phyloP scores from a whole-genome alignment of 2,888 invertebrate genomes.

The Dione juno region DNA sequence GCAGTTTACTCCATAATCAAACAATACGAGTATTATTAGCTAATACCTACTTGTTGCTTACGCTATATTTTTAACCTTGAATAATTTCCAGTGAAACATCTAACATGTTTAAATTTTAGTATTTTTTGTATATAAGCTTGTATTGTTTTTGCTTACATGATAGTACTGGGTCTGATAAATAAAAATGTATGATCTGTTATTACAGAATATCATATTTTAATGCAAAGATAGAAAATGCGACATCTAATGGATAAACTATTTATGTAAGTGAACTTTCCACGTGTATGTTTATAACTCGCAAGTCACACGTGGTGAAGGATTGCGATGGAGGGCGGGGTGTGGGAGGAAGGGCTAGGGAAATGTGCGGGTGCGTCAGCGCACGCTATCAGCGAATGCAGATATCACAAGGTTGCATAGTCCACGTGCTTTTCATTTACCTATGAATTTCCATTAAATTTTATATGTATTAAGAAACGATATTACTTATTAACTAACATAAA shows the following conservation, averaged over 20 bases:
- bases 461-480: slow-evolving; percentile 5
- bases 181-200: background rate
- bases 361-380: slow-evolving; percentile 62
- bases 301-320: slow-evolving; percentile 37
- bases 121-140: background rate
- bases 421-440: slow-evolving; percentile 54
- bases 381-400: slow-evolving; percentile 74
- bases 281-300: slow-evolving; percentile 63
- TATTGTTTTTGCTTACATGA: background rate
- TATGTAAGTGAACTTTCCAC: slow-evolving; percentile 52
- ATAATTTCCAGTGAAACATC: slow-evolving; percentile 10
- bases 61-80: slow-evolving; percentile 20
- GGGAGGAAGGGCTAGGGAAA: slow-evolving; percentile 56
- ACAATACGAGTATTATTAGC: slow-evolving; percentile 30
- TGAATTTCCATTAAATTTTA: slow-evolving; percentile 37
- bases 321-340: slow-evolving; percentile 33
- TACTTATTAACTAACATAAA: no score
- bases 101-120: background rate
- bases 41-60: slow-evolving; percentile 23
- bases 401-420: slow-evolving; percentile 70
- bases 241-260: slow-evolving; percentile 30
- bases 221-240: slow-evolving; percentile 11
- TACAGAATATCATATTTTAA: slow-evolving; percentile 2
- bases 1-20: slow-evolving; percentile 20
- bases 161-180: background rate